Conservation (phyloP, 2,888 invertebrate genomes). For the Sphinx pinastri region DNA sequence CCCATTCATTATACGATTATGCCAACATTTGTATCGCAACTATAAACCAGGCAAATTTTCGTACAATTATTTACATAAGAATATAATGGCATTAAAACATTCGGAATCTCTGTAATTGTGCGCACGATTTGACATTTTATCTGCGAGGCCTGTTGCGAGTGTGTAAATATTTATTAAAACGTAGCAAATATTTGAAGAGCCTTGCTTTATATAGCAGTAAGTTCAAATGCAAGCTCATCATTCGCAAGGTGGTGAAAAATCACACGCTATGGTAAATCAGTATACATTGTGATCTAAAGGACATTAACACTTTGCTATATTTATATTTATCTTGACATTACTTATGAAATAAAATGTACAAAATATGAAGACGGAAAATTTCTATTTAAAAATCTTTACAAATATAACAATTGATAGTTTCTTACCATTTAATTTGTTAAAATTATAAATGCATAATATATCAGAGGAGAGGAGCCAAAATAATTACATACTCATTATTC, state of each 20-base stretch:
- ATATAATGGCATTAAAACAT: slow-evolving; percentile 23
- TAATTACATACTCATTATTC: neutral
- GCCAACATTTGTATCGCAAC: slow-evolving; percentile 41
- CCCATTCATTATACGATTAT: slow-evolving; percentile 70
- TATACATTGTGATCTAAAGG: neutral
- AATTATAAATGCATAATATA: no score
- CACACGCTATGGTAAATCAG: neutral
- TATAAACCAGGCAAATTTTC: slow-evolving; percentile 26
- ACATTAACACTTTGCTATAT: neutral
- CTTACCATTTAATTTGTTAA: no score
- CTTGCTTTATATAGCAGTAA: neutral
- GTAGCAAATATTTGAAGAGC: slow-evolving; percentile 12
- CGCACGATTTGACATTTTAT: slow-evolving; percentile 19
- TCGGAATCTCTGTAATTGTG: neutral
- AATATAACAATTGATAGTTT: no score
- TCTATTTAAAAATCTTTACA: no score
- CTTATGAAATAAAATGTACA: no score
- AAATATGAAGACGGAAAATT: no score
- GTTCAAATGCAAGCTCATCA: neutral
- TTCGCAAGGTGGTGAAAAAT: slow-evolving; percentile 5
- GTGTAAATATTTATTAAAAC: neutral
- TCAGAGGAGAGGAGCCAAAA: neutral
- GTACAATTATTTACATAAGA: slow-evolving; percentile 22
- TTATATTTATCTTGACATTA: neutral
- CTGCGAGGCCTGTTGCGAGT: neutral